Conservation (phyloP, 2,888 invertebrate species). For the Hydrotaea cyrtoneurina region DNA sequence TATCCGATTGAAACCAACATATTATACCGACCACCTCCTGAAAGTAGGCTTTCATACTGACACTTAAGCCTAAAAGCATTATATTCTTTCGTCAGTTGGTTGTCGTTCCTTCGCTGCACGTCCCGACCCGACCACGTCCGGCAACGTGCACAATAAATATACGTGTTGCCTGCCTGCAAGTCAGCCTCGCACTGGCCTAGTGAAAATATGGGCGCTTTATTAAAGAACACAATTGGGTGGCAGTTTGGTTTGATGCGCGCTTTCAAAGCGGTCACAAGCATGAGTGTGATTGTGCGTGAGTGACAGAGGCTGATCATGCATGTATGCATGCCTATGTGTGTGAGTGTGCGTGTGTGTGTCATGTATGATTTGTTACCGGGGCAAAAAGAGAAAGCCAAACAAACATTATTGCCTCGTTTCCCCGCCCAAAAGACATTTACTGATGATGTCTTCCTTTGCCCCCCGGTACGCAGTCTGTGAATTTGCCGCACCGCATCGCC, state of each 20-base stretch:
- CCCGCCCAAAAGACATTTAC: background rate
- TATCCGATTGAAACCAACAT: no score
- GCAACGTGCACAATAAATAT: background rate
- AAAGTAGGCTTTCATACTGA: no score
- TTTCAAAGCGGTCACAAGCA: background rate
- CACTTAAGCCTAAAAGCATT: slow-evolving; percentile 57
- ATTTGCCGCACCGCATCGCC: no score
- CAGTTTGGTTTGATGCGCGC: slow-evolving; percentile 20
- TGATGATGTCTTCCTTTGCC: background rate
- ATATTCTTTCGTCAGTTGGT: slow-evolving; percentile 26
- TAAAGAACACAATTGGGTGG: background rate
- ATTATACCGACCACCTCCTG: no score
- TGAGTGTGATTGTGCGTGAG: background rate
- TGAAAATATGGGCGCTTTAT: slow-evolving; percentile 8
- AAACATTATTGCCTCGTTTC: slow-evolving; percentile 30
- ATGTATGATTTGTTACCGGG: slow-evolving; percentile 60
- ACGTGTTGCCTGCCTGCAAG: slow-evolving; percentile 48
- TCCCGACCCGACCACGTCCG: slow-evolving; percentile 12
- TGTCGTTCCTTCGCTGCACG: background rate
- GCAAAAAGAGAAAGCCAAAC: slow-evolving; percentile 53
- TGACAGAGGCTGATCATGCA: background rate
- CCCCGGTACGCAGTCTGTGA: no score
- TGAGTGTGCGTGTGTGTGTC: background rate
- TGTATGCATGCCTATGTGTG: background rate
- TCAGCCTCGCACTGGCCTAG: background rate